Evolutionary conservation across 1,140 invertebrate genomes (phyloP).

Genomic region (Muscidifurax raptorellus): DNA sequence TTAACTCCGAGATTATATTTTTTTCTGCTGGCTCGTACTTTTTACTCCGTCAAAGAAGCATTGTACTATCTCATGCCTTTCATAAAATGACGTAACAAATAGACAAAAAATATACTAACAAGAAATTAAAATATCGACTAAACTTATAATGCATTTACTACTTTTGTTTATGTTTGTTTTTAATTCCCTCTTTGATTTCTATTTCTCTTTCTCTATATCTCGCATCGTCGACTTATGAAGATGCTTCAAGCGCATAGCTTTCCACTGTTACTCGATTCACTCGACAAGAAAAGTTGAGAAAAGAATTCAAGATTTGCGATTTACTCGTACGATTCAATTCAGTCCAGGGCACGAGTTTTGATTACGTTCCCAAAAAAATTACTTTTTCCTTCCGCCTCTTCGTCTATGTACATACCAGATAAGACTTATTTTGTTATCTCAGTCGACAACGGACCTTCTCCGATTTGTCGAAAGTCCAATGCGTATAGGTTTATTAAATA

Average conservation of each 20-base stretch:
- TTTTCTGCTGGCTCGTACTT: slow-evolving; percentile 26
- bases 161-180: not conserved
- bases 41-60: slow-evolving; percentile 20
- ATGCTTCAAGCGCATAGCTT: not conserved
- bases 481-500: slow-evolving; percentile 40
- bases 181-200: not conserved
- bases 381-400: slow-evolving; percentile 23
- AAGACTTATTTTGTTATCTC: slow-evolving; percentile 50
- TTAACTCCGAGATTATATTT: not conserved
- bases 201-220: slow-evolving; percentile 3
- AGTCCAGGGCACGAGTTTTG: slow-evolving; percentile 51
- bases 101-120: slow-evolving; percentile 48
- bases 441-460: slow-evolving; percentile 50
- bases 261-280: not conserved
- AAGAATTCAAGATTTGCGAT: slow-evolving; percentile 33
- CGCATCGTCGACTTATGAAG: not conserved
- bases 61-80: slow-evolving; percentile 25
- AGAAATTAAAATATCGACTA: slow-evolving; percentile 47
- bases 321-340: slow-evolving; percentile 40
- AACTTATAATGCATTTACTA: slow-evolving; percentile 42
- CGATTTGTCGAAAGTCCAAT: slow-evolving; percentile 49
- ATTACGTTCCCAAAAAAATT: slow-evolving; percentile 50
- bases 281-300: slow-evolving; percentile 33
- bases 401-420: slow-evolving; percentile 52
- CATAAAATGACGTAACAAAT: slow-evolving; percentile 37